Evolutionary conservation across 2,797 vertebrate genomes (phyloP).

Genomic region (Ciconia nigra): DNA sequence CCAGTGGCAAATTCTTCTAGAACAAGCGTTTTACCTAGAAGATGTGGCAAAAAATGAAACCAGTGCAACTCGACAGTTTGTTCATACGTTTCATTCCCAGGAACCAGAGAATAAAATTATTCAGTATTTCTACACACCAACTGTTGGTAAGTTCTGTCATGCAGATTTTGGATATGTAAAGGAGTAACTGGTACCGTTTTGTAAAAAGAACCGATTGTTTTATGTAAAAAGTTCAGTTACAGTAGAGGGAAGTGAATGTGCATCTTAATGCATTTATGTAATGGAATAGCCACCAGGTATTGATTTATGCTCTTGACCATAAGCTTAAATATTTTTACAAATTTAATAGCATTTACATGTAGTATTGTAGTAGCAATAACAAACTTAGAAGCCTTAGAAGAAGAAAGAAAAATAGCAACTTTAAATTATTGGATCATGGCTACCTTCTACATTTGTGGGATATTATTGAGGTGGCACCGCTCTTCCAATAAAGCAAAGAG

Average conservation of each 20-base stretch:
- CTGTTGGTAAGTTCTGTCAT: constrained; percentile 79
- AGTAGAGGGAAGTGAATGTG: background rate
- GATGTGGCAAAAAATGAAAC: constrained; percentile 95
- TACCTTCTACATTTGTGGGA: background rate
- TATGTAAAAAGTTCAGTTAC: background rate
- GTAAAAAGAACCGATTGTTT: background rate
- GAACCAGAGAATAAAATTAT: constrained; percentile 83
- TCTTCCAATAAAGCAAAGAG: background rate
- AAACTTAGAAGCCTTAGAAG: background rate
- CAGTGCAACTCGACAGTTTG: constrained; percentile 86
- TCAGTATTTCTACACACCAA: constrained; percentile 87
- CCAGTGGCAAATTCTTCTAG: constrained; percentile 94
- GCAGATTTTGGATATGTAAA: background rate
- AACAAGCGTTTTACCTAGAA: constrained; percentile 93
- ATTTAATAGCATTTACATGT: background rate
- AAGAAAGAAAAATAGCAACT: background rate
- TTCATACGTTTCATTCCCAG: constrained; percentile 87
- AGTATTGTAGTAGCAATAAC: background rate
- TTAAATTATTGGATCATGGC: background rate
- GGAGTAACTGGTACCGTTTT: background rate
- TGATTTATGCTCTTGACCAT: background rate
- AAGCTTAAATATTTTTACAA: background rate
- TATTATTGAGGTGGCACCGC: background rate
- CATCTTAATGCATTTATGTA: background rate
- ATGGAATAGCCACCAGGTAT: background rate